phyloP scores from a whole-genome alignment of 53 echinoderm and acorn worm genomes.

The Arbacia lixula region DNA sequence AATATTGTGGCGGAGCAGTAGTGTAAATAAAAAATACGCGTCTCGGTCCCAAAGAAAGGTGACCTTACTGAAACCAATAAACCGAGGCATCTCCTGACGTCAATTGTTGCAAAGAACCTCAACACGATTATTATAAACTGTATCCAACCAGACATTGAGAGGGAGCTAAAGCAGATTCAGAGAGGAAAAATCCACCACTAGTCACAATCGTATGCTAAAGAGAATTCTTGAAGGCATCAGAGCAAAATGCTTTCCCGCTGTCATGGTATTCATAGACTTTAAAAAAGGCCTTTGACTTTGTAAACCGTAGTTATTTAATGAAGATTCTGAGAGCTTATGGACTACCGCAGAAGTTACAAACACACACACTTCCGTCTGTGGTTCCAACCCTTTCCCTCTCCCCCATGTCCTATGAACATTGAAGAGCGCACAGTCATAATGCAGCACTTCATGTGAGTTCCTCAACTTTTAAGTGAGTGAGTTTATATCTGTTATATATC shows the following conservation, averaged over 20 bases:
- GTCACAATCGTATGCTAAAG: constrained; percentile 1
- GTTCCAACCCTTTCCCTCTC: too few species aligned
- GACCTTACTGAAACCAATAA: constrained; percentile 42
- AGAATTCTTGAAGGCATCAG: constrained; percentile 7
- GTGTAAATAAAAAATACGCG: too few species aligned
- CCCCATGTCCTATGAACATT: too few species aligned
- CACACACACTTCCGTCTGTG: too few species aligned
- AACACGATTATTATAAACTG: constrained; percentile 59
- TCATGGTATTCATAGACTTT: constrained; percentile 44
- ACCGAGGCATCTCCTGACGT: constrained; percentile 60
- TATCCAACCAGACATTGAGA: constrained; percentile 30
- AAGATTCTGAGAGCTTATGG: constrained; percentile 17
- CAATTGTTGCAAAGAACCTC: constrained; percentile 43
- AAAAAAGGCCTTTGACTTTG: constrained; percentile 39
- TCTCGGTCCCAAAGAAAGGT: constrained; percentile 56
- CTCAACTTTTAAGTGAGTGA: too few species aligned
- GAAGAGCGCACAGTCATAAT: too few species aligned
- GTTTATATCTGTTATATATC: too few species aligned
- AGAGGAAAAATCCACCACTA: constrained; percentile 15
- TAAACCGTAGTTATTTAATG: constrained; percentile 13
- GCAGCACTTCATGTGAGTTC: too few species aligned
- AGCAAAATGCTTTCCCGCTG: constrained; percentile 15
- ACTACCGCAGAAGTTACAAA: constrained; percentile 16
- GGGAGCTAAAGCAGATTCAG: constrained; percentile 11
- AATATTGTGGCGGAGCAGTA: too few species aligned